Conservation (phyloP, 2,113 vertebrate genomes). For the Hypomesus transpacificus region DNA sequence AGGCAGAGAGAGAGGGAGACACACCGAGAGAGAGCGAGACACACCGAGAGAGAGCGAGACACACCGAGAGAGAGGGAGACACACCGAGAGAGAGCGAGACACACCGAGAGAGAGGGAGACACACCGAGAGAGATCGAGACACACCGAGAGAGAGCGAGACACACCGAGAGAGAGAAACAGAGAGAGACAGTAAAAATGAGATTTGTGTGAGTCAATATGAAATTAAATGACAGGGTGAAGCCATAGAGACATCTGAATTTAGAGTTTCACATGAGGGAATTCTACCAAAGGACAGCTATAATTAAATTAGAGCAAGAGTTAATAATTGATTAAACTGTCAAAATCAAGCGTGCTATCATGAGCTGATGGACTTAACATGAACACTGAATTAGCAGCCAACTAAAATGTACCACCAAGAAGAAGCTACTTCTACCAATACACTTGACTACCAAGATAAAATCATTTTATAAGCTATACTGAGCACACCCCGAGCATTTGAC, state of each 20-base stretch:
- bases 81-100: too few species aligned
- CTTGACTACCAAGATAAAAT: too few species aligned
- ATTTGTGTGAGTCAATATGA: too few species aligned
- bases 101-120: conserved; percentile 23
- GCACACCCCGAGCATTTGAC: too few species aligned
- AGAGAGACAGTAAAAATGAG: neutral
- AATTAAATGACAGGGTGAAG: conserved; percentile 1
- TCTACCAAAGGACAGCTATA: neutral
- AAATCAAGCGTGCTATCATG: neutral
- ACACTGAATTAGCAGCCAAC: too few species aligned
- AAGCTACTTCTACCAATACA: neutral
- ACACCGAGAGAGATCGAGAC: too few species aligned
- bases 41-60: too few species aligned
- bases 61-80: conserved; percentile 23
- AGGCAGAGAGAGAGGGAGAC: conserved; percentile 17
- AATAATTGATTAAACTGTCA: neutral
- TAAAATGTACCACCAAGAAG: neutral
- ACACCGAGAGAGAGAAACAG: conserved; percentile 12
- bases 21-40: conserved; percentile 1
- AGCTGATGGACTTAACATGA: too few species aligned
- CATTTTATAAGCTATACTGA: too few species aligned
- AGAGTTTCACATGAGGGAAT: neutral
- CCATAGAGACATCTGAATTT: neutral
- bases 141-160: too few species aligned
- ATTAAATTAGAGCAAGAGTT: conserved; percentile 10